phyloP scores from a whole-genome alignment of 1,140 invertebrate species.

The Drosophila asahinai region DNA sequence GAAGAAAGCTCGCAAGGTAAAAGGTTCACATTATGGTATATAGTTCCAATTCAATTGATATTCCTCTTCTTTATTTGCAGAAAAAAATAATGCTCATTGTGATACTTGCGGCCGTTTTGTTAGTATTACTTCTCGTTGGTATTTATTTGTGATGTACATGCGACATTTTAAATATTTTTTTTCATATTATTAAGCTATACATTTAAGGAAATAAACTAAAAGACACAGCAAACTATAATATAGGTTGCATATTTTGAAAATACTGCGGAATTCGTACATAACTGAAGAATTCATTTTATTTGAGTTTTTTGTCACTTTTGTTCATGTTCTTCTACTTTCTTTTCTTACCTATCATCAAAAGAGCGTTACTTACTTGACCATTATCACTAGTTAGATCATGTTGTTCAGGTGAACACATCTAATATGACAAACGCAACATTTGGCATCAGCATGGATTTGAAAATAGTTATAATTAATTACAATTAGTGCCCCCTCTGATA shows the following conservation, averaged over 20 bases:
- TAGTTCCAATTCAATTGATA: background rate
- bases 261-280: background rate
- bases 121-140: constrained; percentile 78
- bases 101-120: constrained; percentile 65
- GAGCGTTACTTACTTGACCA: too few relatives aligned
- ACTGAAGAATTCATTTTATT: too few relatives aligned
- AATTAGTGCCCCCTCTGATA: too few relatives aligned
- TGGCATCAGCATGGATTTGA: too few relatives aligned
- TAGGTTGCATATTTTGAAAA: too few relatives aligned
- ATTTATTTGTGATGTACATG: constrained; percentile 74
- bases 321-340: too few relatives aligned
- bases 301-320: too few relatives aligned
- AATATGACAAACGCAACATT: too few relatives aligned
- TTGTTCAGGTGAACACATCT: too few relatives aligned
- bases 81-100: constrained; percentile 80
- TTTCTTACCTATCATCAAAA: too few relatives aligned
- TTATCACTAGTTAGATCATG: too few relatives aligned
- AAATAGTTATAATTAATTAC: too few relatives aligned
- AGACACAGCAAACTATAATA: background rate
- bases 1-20: constrained; percentile 79
- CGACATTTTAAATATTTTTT: constrained; percentile 15
- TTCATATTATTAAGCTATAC: constrained; percentile 33
- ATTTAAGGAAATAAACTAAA: constrained; percentile 45
- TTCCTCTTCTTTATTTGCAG: constrained; percentile 56
- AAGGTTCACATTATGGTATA: background rate